Percentiles rank a stretch among this genome's conserved stretches.
These are phyloP conservation scores for Chondrosia reniformis DNA, from an alignment of 37 sponge, comb jelly and placozoan genomes.

Conservation along the genomic window DNA sequence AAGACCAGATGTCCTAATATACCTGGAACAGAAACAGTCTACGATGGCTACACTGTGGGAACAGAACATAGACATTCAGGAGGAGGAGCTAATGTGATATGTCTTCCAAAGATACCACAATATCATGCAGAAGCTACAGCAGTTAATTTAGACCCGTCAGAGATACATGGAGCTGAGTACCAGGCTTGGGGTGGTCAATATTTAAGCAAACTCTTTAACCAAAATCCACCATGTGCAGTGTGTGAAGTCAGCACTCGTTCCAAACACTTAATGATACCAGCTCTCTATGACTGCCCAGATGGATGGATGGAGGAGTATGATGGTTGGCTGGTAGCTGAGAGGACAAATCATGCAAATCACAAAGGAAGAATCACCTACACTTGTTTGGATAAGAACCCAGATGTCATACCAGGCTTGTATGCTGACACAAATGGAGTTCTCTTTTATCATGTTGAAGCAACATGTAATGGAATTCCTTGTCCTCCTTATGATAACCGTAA, in stretches of 20 bases:
- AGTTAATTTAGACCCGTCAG: neutral
- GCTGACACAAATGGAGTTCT: neutral
- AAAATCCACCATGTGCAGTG: conserved; percentile 27
- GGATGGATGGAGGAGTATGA: conserved; percentile 21
- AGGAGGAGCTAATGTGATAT: conserved; percentile 49
- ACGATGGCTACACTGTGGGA: conserved; percentile 10
- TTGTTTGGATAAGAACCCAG: conserved; percentile 6
- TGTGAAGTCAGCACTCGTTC: conserved; percentile 28
- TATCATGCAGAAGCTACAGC: conserved; percentile 8
- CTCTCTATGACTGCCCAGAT: conserved; percentile 16
- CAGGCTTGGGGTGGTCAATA: neutral
- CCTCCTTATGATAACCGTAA: conserved; percentile 2
- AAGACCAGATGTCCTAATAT: conserved; percentile 27
- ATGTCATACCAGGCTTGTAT: neutral
- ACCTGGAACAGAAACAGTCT: conserved; percentile 31
- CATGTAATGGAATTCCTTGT: conserved; percentile 11
- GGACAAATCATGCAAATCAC: neutral
- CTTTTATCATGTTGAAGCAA: neutral
- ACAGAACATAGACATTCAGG: conserved; percentile 15
- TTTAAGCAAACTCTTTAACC: neutral
- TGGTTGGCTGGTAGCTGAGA: conserved; percentile 14
- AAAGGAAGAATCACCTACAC: neutral
- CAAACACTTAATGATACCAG: conserved; percentile 23
- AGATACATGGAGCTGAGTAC: conserved; percentile 44
- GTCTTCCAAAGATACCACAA: conserved; percentile 25